Evolutionary conservation across 2,888 invertebrate species (phyloP), one percentile per base, ranked within the genome.

Genomic region (Andrena praecox): DNA sequence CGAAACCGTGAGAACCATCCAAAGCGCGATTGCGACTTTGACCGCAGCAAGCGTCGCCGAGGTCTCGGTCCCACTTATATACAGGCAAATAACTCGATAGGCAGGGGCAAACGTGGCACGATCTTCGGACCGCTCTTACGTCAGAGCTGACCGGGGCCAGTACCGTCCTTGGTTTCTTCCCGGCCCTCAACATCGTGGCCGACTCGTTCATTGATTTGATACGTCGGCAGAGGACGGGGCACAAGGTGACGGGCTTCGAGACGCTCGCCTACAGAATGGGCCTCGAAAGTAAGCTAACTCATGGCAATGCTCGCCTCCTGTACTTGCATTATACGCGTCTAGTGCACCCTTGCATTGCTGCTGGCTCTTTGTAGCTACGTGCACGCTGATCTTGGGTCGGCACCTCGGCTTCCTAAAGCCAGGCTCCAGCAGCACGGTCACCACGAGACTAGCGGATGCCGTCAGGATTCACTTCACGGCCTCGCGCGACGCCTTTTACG

Each of bases 401-500:
- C 95, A 98, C 70, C 95, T 98, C 93, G 97, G 98, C 0, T 97
- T 97, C 93, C 93, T 97, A 12, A 93, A 91, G 72, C 90, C 93
- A 31, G 95, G 96, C 89, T 93, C 94, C 33, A 95, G 94, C 85
- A 94, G 94, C 86, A 95, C 96, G 0, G 95, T 96, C 20, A 95
- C 96, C 27, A 95, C 96, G 0, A 95, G 95, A 72, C 94, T 97
- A 50, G 96, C 97, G 1, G 94, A 95, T n/a, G 97, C 97, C 0
- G 96, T 97, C 2, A 97, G 97, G 91, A 95, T 96, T 56, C 96
- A 97, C 90, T 98, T 98, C 92, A 95, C 96, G 64, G 96, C 97
- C 0, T 96, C 96, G 85, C 95, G 97, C 75, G 98, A 98, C 92
- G 97, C 97, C 0, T 97, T 96, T 93, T 98, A 97, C 92, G 97